Evolutionary conservation across 2,888 invertebrate genomes (phyloP).

Genomic region (Drosophila picticornis): DNA sequence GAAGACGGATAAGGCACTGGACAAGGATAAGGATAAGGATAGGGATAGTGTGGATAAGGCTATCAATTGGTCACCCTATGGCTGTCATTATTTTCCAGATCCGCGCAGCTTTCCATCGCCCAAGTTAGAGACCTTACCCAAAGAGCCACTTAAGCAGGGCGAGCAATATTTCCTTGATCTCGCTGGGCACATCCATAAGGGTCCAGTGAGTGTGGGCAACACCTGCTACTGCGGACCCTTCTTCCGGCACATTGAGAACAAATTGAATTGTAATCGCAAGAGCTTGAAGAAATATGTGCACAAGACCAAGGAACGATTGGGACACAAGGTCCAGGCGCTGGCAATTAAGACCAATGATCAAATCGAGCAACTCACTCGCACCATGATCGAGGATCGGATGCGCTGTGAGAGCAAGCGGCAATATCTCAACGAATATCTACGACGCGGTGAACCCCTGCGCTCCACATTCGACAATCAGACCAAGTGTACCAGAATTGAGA

Average conservation of each 20-base stretch:
- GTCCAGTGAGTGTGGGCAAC: constrained; percentile 96
- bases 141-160: constrained; percentile 93
- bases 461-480: constrained; percentile 86
- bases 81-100: constrained; percentile 96
- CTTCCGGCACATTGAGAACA: constrained; percentile 94
- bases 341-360: constrained; percentile 91
- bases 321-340: constrained; percentile 92
- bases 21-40: constrained; percentile 82
- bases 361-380: constrained; percentile 88
- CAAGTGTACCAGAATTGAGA: constrained; percentile 86
- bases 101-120: constrained; percentile 94
- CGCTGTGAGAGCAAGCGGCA: constrained; percentile 87
- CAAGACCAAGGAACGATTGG: constrained; percentile 91
- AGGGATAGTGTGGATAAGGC: constrained; percentile 82
- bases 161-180: constrained; percentile 98
- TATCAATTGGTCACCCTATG: constrained; percentile 94
- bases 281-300: constrained; percentile 88
- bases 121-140: constrained; percentile 93
- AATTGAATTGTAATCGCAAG: constrained; percentile 90
- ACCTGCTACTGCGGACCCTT: constrained; percentile 97
- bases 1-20: constrained; percentile 37
- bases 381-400: constrained; percentile 83
- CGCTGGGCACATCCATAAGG: constrained; percentile 97
- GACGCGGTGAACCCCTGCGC: constrained; percentile 88
- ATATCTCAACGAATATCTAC: constrained; percentile 90